A percentile compares a stretch with the other conserved stretches of the same genome.
Evolutionary conservation across 2,113 vertebrate genomes (phyloP).

Genomic region (Gasterosteus aculeatus): DNA sequence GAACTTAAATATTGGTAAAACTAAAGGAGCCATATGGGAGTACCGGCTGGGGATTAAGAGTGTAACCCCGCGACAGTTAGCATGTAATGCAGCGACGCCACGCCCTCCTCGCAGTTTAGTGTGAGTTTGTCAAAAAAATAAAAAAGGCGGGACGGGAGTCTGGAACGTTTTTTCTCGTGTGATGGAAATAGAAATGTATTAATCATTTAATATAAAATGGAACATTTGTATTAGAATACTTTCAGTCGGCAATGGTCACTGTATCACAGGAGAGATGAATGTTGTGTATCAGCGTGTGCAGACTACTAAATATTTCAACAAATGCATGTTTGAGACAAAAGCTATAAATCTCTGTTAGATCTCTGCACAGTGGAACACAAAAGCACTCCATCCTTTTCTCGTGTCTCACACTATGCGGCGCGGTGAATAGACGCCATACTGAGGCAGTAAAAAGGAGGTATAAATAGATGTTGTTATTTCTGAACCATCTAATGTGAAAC

Average conservation of each 20-base stretch:
- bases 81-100: not conserved
- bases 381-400: conserved; percentile 45
- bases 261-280: not conserved
- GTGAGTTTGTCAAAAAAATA: not conserved
- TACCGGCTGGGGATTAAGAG: not conserved
- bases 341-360: conserved; percentile 58
- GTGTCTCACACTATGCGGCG: conserved; percentile 37
- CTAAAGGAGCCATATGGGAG: not conserved
- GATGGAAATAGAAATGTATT: not conserved
- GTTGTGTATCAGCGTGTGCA: conserved; percentile 2
- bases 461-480: conserved; percentile 78
- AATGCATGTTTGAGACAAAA: conserved; percentile 44
- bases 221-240: conserved; percentile 21
- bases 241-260: not conserved
- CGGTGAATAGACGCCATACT: conserved; percentile 47
- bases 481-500: conserved; percentile 71
- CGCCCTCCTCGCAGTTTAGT: not conserved
- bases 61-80: not conserved
- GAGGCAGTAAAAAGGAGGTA: conserved; percentile 60
- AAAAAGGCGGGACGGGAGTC: not conserved
- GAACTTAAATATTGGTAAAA: not conserved
- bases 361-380: conserved; percentile 56
- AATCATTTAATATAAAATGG: not conserved
- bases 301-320: conserved; percentile 28
- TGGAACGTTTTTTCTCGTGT: not conserved